These are phyloP conservation scores for Coenonympha glycerion DNA, from an alignment of 2,888 invertebrate species.

Conservation along the genomic window DNA sequence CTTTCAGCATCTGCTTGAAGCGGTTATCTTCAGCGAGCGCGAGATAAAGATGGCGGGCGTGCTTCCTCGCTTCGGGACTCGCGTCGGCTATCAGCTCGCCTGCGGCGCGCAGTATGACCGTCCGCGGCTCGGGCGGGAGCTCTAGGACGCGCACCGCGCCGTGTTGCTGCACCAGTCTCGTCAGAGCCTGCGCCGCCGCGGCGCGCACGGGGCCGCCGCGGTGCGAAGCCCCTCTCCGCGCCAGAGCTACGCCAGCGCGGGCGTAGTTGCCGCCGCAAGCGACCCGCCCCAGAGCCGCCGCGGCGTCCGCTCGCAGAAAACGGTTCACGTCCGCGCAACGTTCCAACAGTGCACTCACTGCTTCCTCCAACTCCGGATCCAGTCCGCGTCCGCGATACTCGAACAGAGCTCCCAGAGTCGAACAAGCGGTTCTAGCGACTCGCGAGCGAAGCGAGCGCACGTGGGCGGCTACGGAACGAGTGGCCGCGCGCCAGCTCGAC, in stretches of 20 bases:
- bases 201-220: constrained; percentile 92
- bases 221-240: constrained; percentile 83
- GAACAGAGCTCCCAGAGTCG: constrained; percentile 87
- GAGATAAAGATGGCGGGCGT: constrained; percentile 86
- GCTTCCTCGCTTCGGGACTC: constrained; percentile 87
- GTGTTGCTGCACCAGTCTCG: constrained; percentile 81
- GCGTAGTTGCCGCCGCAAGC: constrained; percentile 83
- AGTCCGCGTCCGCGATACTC: constrained; percentile 73
- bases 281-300: constrained; percentile 86
- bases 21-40: constrained; percentile 82
- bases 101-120: constrained; percentile 85
- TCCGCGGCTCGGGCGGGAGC: constrained; percentile 84
- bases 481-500: constrained; percentile 79
- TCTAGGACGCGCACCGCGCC: constrained; percentile 84
- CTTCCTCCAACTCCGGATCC: constrained; percentile 89
- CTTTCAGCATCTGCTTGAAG: constrained; percentile 85
- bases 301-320: constrained; percentile 93
- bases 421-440: constrained; percentile 91
- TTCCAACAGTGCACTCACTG: constrained; percentile 86
- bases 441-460: constrained; percentile 94
- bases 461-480: constrained; percentile 83
- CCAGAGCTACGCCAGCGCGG: constrained; percentile 80
- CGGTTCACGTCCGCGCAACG: constrained; percentile 95
- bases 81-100: constrained; percentile 91
- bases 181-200: constrained; percentile 86